Evolutionary conservation across 2,888 invertebrate genomes (phyloP), one percentile per base, ranked within the genome.

Genomic region (Aleiodes leptofemur): DNA sequence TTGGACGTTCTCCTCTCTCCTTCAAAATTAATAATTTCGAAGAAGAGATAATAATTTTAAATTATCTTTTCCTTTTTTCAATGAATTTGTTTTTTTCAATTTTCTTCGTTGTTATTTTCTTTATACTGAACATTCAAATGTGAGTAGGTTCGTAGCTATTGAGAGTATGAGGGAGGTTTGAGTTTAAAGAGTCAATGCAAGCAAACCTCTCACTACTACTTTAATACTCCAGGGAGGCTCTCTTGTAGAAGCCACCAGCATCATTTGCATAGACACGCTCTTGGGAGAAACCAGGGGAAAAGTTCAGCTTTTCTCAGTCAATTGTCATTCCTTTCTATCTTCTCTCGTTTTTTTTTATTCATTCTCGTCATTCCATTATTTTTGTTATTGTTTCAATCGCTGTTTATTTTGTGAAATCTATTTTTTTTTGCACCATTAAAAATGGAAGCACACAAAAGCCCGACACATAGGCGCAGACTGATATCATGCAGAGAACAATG

Each of bases 221-320:
- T 61, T 61, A 43, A 61, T 61, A 61, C 43, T 57, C 43, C 61
- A 5, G 16, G 38, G 43, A 16, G 9, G 43, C 7, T 43, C 61
- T 61, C 43, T 38, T 16, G 23, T n/a, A 43, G 43, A 16, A 61
- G 59, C 34, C 34, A 34, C 34, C 34, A 34, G 43, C 16, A 43
- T 43, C 34, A 7, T 61, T 61, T 61, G 61, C 61, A 61, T 61
- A 61, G 61, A 61, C 43, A 43, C 11, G 43, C 61, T 38, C 16
- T 43, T 16, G 14, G 38, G 14, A 61, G 34, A 61, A 61, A 61
- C 61, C 16, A 16, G 43, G 43, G 61, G 43, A 43, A 61, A 61
- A 61, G 38, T 61, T 61, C 14, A 43, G 43, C 38, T 61, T 56
- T 61, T 61, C 61, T 43, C 61, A 61, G 34, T 5, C 38, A 61